Evolutionary conservation across 2,888 invertebrate species (phyloP).

Genomic region (Pyrrhosoma nymphula): DNA sequence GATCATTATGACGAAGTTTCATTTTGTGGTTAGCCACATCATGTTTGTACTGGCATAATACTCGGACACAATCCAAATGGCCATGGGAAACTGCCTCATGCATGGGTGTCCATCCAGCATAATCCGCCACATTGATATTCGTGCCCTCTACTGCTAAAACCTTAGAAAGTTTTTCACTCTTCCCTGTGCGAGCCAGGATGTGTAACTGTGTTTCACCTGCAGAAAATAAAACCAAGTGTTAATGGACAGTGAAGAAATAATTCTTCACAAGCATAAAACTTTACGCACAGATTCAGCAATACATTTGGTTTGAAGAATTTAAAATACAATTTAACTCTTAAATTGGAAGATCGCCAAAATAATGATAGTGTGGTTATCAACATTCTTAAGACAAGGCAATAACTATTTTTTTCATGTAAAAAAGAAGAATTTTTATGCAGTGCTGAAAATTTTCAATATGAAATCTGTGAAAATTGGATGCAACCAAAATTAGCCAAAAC

Average conservation of each 20-base stretch:
- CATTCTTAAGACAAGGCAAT: too few species aligned
- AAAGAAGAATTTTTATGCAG: too few species aligned
- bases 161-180: not conserved
- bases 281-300: too few species aligned
- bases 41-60: not conserved
- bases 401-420: too few species aligned
- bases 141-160: not conserved
- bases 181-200: not conserved
- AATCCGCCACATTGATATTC: conserved; percentile 15
- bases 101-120: conserved; percentile 58
- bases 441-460: too few species aligned
- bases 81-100: conserved; percentile 42
- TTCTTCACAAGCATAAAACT: not conserved
- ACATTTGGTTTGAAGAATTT: too few species aligned
- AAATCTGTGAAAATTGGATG: too few species aligned
- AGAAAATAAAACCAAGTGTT: not conserved
- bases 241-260: not conserved
- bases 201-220: conserved; percentile 46
- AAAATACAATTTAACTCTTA: too few species aligned
- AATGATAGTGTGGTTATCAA: too few species aligned
- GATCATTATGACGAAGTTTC: not conserved
- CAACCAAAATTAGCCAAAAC: too few species aligned
- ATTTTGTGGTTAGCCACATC: not conserved
- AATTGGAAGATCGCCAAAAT: too few species aligned
- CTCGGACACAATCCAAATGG: conserved; percentile 38